phyloP scores from a whole-genome alignment of 2,888 invertebrate species.

The Dolichopus griseipennis region DNA sequence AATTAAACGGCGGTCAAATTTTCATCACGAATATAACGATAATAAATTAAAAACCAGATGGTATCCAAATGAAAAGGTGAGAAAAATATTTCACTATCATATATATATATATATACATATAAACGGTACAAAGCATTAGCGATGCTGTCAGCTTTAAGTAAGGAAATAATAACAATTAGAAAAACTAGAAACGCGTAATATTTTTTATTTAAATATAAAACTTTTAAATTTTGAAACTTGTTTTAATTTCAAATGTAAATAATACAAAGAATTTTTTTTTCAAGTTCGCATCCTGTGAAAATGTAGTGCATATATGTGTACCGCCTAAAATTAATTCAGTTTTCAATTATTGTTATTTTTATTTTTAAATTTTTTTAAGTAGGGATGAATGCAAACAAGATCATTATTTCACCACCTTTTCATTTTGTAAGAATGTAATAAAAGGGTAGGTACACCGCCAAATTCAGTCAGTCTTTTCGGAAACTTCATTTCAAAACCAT shows the following conservation, averaged over 20 bases:
- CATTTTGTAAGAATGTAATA: conserved; percentile 12
- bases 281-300: not conserved
- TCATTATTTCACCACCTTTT: not conserved
- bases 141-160: not conserved
- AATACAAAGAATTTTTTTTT: not conserved
- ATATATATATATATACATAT: too few species aligned
- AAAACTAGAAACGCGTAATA: not conserved
- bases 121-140: not conserved
- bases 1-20: too few species aligned
- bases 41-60: not conserved
- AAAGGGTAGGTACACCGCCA: conserved; percentile 9
- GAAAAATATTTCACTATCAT: not conserved
- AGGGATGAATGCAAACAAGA: not conserved
- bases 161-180: not conserved
- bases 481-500: conserved; percentile 10
- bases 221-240: not conserved
- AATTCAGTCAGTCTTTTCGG: conserved; percentile 18
- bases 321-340: not conserved
- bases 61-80: not conserved
- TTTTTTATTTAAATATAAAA: not conserved
- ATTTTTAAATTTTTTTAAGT: not conserved
- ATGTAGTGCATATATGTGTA: not conserved
- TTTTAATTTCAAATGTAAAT: not conserved
- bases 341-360: too few species aligned
- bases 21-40: not conserved